Base-by-base conservation (phyloP, 2,888 invertebrate genomes). In the Drosophila yooni region DNA sequence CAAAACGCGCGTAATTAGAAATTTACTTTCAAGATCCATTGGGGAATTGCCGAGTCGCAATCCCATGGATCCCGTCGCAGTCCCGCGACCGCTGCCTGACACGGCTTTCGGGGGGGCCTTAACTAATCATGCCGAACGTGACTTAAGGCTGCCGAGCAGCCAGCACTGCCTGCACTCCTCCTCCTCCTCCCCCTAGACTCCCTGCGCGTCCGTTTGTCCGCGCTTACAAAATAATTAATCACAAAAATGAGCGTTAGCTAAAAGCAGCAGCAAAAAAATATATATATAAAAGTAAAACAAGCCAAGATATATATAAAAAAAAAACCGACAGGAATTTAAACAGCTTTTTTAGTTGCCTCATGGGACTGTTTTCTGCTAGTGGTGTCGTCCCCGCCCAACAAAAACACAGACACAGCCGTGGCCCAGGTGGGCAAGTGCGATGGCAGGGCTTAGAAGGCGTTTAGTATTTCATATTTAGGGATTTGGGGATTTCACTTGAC, bases 401-500 rank as follows among this genome's bases (percentile, higher is more conserved):
- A 46, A 46, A 15, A 46, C 21, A 58, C 59, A 51, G 68, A 53
- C 69, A 38, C 60, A 52, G 21, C 13, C 36, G 34, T 53, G 48
- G 73, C 59, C 77, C 89, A 85, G 85, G 89, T 85, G 89, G 77
- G 70, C 81, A 76, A 77, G 78, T 82, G 71, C 59, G 57, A 70
- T 69, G 64, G 57, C 52, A 70, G 77, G 71, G 69, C 81, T 90
- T 86, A 76, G 80, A 81, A 76, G 76, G 79, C 83, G 80, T 85
- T 91, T 85, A 91, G 91, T 81, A 91, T 89, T 90, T 89, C 76
- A 88, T 88, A 91, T 90, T 91, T 82, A 74, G 91, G 91, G 90
- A 91, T 87, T 90, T 83, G 75, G 88, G 89, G 85, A 83, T 74
- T 78, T 57, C 27, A 51, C 67, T 70, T 73, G 76, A 79, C 76